Percentiles rank a stretch among this genome's conserved stretches.
Conservation (phyloP, 1,140 invertebrate genomes). For the Drosophila malerkotliana region DNA sequence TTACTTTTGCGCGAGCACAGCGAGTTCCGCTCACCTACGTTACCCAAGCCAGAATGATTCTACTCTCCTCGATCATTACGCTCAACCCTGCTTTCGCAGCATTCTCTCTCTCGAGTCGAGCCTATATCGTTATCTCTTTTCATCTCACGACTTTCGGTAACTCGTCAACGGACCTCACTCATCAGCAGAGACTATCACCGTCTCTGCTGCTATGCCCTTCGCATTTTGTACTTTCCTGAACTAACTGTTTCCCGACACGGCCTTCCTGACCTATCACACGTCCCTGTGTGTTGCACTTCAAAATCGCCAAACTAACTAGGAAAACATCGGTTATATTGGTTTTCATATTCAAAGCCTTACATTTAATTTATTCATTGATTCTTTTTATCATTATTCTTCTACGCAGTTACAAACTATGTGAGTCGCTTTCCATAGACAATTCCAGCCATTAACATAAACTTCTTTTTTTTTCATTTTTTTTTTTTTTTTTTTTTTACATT, state of each 20-base stretch:
- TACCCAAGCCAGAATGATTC: too few species aligned
- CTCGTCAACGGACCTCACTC: too few species aligned
- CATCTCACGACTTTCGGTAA: too few species aligned
- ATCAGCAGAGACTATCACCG: too few species aligned
- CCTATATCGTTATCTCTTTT: too few species aligned
- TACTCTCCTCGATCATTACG: too few species aligned
- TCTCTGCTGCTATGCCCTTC: too few species aligned
- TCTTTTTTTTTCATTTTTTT: not conserved
- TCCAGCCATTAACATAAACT: conserved; percentile 4
- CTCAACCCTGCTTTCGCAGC: too few species aligned
- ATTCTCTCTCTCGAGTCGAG: too few species aligned
- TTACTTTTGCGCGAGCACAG: too few species aligned
- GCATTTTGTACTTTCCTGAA: too few species aligned
- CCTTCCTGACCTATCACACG: conserved; percentile 7
- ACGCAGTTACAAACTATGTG: conserved; percentile 2
- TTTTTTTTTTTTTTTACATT: not conserved
- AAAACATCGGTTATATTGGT: conserved; percentile 1
- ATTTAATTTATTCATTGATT: conserved; percentile 7
- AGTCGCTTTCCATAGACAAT: conserved; percentile 10
- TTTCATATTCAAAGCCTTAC: not conserved
- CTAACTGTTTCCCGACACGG: conserved; percentile 1
- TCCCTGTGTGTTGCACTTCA: conserved; percentile 2
- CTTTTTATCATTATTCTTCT: not conserved
- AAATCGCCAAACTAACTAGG: not conserved
- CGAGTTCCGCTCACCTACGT: too few species aligned